Evolutionary conservation across 1,140 invertebrate species (phyloP).

Genomic region (Ridgeia piscesae): DNA sequence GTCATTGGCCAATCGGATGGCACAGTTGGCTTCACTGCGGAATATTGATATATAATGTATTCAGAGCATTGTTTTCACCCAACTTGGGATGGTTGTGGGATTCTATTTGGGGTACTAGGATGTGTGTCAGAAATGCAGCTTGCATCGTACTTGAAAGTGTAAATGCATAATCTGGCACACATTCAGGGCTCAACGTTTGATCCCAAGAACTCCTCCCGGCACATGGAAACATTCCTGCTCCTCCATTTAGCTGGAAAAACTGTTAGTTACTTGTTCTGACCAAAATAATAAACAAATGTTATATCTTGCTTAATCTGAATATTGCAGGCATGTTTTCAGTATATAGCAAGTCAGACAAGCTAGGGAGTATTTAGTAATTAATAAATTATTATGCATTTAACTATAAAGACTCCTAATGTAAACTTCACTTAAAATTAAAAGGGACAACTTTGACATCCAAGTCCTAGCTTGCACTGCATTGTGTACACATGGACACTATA

Average conservation of each 20-base stretch:
- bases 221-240: not conserved
- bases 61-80: not conserved
- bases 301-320: no score
- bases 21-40: not conserved
- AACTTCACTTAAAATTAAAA: no score
- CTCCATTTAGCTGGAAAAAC: not conserved
- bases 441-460: no score
- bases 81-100: not conserved
- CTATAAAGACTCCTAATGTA: no score
- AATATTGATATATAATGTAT: not conserved
- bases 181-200: not conserved
- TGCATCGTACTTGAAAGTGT: conserved; percentile 5
- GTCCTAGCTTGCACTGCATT: no score
- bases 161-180: conserved; percentile 28
- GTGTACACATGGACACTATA: no score
- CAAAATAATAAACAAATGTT: not conserved
- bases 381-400: no score
- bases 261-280: not conserved
- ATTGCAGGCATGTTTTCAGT: no score
- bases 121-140: conserved; percentile 12
- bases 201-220: not conserved
- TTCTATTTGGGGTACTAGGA: not conserved
- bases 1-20: not conserved
- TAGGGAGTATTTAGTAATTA: no score
- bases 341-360: no score